Conservation (phyloP, 2,113 vertebrate species). For the Ophiodon elongatus region DNA sequence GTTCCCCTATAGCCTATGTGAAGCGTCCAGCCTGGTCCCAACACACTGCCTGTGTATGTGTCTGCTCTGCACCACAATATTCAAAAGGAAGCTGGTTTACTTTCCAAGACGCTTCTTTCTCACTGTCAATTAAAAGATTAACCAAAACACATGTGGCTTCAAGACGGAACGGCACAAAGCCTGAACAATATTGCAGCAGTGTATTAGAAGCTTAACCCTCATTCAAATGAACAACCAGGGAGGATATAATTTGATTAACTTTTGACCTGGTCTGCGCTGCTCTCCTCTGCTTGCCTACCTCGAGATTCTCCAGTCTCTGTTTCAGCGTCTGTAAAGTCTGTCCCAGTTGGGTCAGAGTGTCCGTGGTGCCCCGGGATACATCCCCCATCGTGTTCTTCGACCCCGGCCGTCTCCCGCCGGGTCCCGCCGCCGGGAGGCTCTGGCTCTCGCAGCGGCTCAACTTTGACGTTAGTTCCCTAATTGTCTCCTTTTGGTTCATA, state of each 20-base stretch:
- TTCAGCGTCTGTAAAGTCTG: constrained; percentile 97
- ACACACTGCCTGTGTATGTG: background rate
- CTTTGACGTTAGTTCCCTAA: constrained; percentile 94
- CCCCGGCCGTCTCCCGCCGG: constrained; percentile 83
- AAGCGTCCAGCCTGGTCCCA: no score
- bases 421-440: constrained; percentile 86
- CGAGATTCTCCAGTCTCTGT: constrained; percentile 94
- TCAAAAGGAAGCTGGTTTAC: background rate
- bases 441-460: constrained; percentile 95
- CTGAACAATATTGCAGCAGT: background rate
- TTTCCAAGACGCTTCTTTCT: background rate
- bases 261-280: background rate
- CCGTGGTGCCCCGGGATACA: constrained; percentile 92
- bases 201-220: background rate
- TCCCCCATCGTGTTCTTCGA: constrained; percentile 95
- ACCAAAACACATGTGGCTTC: constrained; percentile 1
- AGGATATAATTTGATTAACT: constrained; percentile 16
- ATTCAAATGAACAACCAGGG: background rate
- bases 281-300: constrained; percentile 84
- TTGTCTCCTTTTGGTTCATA: constrained; percentile 95
- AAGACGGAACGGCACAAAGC: background rate
- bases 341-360: constrained; percentile 94
- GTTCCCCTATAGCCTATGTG: background rate
- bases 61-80: constrained; percentile 20
- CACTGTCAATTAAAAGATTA: background rate